phyloP scores from a whole-genome alignment of 2,797 vertebrate genomes.

The Coracias cyanogaster region DNA sequence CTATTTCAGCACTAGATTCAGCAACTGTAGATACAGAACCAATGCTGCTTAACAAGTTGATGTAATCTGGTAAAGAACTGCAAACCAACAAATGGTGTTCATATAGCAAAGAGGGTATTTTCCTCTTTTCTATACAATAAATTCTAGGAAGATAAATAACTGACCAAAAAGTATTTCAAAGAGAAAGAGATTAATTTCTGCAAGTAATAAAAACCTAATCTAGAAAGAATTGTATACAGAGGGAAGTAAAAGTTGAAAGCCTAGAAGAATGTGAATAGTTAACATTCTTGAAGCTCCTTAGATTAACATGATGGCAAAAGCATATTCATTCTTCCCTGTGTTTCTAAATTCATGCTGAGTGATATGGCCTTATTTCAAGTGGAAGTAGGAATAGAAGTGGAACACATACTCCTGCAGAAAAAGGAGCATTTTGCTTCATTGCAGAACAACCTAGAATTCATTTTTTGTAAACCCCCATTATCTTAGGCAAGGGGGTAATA shows the following conservation, averaged over 20 bases:
- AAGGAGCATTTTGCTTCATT: not conserved
- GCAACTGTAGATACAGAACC: not conserved
- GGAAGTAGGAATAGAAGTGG: not conserved
- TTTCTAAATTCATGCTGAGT: not conserved
- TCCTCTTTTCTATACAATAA: not conserved
- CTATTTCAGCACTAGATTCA: not conserved
- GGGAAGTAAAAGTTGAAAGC: not conserved
- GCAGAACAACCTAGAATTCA: not conserved
- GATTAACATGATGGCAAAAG: not conserved
- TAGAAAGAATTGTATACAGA: not conserved
- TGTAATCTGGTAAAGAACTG: not conserved
- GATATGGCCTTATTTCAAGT: slow-evolving; percentile 4
- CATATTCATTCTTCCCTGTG: not conserved
- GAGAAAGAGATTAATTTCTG: not conserved
- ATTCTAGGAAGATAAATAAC: not conserved
- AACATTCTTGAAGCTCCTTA: not conserved
- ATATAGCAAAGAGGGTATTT: not conserved
- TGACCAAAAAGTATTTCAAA: not conserved
- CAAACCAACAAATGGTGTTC: not conserved
- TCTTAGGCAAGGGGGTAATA: not conserved
- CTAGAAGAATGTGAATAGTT: not conserved
- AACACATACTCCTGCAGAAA: not conserved
- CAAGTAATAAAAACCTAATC: not conserved
- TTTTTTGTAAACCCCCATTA: not conserved
- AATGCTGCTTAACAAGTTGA: not conserved